Base-by-base conservation (phyloP, 2,113 vertebrate genomes). In the Pterophyllum scalare region DNA sequence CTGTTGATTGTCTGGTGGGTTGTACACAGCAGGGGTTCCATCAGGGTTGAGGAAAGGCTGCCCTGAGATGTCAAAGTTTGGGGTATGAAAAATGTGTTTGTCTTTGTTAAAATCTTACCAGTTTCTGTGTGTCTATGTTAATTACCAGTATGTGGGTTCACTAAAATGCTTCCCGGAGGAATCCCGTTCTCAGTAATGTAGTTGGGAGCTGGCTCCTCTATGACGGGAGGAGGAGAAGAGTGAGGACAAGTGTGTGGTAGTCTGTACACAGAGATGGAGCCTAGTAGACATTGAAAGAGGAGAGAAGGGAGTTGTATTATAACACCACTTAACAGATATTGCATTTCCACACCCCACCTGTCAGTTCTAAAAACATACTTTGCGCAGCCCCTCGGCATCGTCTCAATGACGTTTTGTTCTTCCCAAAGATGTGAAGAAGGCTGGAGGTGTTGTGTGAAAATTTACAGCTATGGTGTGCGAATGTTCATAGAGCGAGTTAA, bases 1-100 rank as follows among this genome's bases (percentile, higher is more conserved):
- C 89, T 97, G 98, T 90, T 98, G 97, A 57, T 91, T 94, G 17
- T 92, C 93, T 1, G 98, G 97, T 35, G 98, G 98, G 84, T 98
- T 98, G 94, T 99, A 99, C 89, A 99, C 96, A 74, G 97, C 97
- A 4, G 98, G 98, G 0, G 95, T 97, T 28, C 98, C 98, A 31
- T 99, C 98, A 2, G 98, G 97, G 91, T 99, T 99, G 85, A 99
- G 96, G 91, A 98, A 99, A 0, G 98, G 98, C 88, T 99, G 97
- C 76, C 98, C 98, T 99, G 87, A 84, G 95, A 95, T 78, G 81
- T 33, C 49, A 67, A 72, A 84, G 33, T 49, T 54, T 15, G 52
- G 76, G 76, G 28, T 35, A 14, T 70, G 52, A 87, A 58, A 24
- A 78, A 80, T 52, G 67, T 77, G 58, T 22, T n/a, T 52, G 15